These are phyloP conservation scores for Anthoscopus minutus DNA, from an alignment of 2,113 vertebrate species.

Conservation along the genomic window DNA sequence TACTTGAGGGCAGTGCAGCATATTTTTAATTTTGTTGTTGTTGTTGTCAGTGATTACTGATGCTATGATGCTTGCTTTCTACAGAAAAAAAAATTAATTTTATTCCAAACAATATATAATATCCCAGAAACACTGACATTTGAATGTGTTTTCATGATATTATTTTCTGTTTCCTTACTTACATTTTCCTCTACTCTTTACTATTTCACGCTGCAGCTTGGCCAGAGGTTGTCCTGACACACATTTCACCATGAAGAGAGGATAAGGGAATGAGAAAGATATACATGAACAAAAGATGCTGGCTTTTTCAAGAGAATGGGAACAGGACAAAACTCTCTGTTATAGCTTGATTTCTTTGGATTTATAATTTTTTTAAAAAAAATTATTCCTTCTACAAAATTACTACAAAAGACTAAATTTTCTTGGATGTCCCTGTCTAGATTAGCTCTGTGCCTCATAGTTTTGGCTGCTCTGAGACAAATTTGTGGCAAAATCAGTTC, in stretches of 20 bases:
- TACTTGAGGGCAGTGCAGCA: not conserved
- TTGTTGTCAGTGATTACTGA: not conserved
- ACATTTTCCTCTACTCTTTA: not conserved
- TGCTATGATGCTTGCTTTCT: not conserved
- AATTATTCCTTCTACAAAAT: not conserved
- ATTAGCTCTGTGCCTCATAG: not conserved
- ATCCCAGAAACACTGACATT: not conserved
- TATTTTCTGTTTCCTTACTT: not conserved
- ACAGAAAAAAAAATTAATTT: not conserved
- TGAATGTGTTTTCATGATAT: not conserved
- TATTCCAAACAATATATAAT: not conserved
- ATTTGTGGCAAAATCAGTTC: not conserved
- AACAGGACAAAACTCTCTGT: not conserved
- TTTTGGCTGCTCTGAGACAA: not conserved
- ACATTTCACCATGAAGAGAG: not conserved
- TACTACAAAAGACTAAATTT: not conserved
- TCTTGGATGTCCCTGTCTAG: not conserved
- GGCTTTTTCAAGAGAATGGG: not conserved
- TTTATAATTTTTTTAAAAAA: not conserved
- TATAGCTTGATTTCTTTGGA: accelerated
- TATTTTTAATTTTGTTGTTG: not conserved
- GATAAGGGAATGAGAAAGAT: not conserved
- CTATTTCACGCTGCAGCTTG: not conserved
- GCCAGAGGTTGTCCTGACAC: not conserved
- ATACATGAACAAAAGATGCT: accelerated